These are phyloP conservation scores for Aphaenogaster floridana DNA, from an alignment of 1,140 invertebrate species.

Conservation along the genomic window DNA sequence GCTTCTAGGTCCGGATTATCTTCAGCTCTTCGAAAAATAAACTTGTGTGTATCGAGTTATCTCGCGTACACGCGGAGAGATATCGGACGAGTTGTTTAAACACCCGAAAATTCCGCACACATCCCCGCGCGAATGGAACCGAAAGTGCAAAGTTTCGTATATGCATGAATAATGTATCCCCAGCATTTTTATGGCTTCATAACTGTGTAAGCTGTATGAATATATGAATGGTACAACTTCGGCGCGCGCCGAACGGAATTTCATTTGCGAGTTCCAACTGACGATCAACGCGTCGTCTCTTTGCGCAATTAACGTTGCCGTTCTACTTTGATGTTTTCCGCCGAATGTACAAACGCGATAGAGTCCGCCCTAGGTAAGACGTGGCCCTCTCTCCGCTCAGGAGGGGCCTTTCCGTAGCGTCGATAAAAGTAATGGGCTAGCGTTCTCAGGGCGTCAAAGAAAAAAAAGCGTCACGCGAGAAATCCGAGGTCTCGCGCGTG, in stretches of 20 bases:
- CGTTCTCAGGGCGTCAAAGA: constrained; percentile 14
- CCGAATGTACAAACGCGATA: neutral
- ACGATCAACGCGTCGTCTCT: neutral
- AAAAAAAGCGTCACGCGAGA: constrained; percentile 48
- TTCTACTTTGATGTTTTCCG: neutral
- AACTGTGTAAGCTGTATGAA: neutral
- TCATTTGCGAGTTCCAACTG: neutral
- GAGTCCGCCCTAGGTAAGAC: neutral
- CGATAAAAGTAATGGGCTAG: constrained; percentile 12
- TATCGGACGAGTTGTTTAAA: constrained; percentile 21
- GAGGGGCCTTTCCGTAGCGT: neutral
- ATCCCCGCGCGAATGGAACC: neutral
- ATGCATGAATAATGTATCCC: neutral
- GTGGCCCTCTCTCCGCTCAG: neutral
- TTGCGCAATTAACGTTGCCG: neutral
- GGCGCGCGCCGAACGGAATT: neutral
- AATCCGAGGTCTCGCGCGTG: constrained; percentile 40
- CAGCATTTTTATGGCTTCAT: constrained; percentile 5
- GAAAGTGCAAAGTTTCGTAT: neutral
- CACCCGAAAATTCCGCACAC: neutral
- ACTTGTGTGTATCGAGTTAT: neutral
- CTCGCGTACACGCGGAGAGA: neutral
- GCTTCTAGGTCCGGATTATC: neutral
- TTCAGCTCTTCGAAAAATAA: neutral
- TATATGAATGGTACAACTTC: neutral